Conservation (phyloP, 1,140 invertebrate genomes). For the Temnothorax nylanderi region DNA sequence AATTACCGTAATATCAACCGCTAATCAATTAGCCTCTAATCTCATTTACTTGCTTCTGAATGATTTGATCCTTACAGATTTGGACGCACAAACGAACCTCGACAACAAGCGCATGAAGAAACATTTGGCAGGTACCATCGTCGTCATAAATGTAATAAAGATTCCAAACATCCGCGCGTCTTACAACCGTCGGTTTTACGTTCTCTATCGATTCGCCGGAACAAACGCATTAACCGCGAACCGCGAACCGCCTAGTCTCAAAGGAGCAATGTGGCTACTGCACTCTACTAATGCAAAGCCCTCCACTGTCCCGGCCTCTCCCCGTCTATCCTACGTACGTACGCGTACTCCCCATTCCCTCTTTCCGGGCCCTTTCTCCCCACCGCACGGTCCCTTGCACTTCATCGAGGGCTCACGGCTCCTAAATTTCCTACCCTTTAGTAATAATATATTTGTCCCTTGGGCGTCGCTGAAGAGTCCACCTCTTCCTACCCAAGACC, state of each 20-base stretch:
- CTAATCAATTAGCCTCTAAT: constrained; percentile 43
- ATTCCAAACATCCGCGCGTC: background rate
- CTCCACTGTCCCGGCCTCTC: constrained; percentile 45
- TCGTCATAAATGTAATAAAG: background rate
- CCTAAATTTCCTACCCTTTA: constrained; percentile 77
- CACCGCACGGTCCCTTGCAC: constrained; percentile 66
- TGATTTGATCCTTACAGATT: background rate
- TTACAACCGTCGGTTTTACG: constrained; percentile 49
- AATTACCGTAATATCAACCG: background rate
- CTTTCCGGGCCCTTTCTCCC: constrained; percentile 57
- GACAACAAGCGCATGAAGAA: constrained; percentile 38
- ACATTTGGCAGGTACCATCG: background rate
- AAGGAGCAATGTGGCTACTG: constrained; percentile 71
- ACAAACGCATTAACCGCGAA: constrained; percentile 71
- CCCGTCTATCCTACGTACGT: constrained; percentile 1
- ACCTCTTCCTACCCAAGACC: constrained; percentile 55
- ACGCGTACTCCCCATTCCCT: background rate
- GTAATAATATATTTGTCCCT: constrained; percentile 78
- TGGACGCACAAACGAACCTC: background rate
- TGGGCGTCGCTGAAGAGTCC: constrained; percentile 73
- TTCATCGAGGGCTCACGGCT: constrained; percentile 72
- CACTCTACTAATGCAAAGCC: constrained; percentile 65
- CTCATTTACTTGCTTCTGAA: constrained; percentile 10
- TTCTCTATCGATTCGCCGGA: constrained; percentile 68
- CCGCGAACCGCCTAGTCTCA: constrained; percentile 69